Evolutionary conservation across 2,888 invertebrate genomes (phyloP).

Genomic region (Xanthorhoe designata): DNA sequence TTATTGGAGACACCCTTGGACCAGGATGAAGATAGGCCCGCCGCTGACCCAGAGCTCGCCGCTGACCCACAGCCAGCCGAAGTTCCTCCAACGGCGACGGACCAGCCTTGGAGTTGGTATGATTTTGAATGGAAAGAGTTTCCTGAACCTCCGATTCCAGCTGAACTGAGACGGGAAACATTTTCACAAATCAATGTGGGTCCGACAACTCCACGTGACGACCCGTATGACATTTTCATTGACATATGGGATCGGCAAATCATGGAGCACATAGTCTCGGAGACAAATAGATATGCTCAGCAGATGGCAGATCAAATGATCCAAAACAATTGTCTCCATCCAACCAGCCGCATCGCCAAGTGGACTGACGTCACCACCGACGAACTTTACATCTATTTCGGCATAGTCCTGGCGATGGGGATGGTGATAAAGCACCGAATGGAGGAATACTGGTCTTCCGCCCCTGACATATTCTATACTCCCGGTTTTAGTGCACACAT

Average conservation of each 20-base stretch:
- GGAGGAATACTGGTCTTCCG: slow-evolving; percentile 45
- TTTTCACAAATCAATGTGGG: slow-evolving; percentile 39
- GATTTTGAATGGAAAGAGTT: slow-evolving; percentile 33
- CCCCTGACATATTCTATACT: slow-evolving; percentile 37
- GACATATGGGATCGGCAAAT: slow-evolving; percentile 48
- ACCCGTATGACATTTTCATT: slow-evolving; percentile 44
- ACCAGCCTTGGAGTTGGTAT: slow-evolving; percentile 24
- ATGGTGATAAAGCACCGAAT: slow-evolving; percentile 39
- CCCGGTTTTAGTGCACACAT: slow-evolving; percentile 23
- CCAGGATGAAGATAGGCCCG: slow-evolving; percentile 14
- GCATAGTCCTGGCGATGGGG: slow-evolving; percentile 44
- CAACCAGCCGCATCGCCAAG: slow-evolving; percentile 32
- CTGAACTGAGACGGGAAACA: slow-evolving; percentile 37
- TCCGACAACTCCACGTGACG: slow-evolving; percentile 34
- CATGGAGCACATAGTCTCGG: too few relatives aligned
- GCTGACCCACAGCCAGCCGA: slow-evolving; percentile 8
- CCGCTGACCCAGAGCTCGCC: slow-evolving; percentile 4
- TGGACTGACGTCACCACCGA: slow-evolving; percentile 29
- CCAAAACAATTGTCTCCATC: slow-evolving; percentile 12
- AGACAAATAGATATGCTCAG: slow-evolving; percentile 52
- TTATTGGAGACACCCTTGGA: slow-evolving; percentile 23
- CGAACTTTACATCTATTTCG: slow-evolving; percentile 42
- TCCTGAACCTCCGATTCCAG: slow-evolving; percentile 28
- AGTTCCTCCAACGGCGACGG: too few relatives aligned
- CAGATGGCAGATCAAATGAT: slow-evolving; percentile 34